Conservation (phyloP, 2,888 invertebrate species). For the Eupithecia inturbata region DNA sequence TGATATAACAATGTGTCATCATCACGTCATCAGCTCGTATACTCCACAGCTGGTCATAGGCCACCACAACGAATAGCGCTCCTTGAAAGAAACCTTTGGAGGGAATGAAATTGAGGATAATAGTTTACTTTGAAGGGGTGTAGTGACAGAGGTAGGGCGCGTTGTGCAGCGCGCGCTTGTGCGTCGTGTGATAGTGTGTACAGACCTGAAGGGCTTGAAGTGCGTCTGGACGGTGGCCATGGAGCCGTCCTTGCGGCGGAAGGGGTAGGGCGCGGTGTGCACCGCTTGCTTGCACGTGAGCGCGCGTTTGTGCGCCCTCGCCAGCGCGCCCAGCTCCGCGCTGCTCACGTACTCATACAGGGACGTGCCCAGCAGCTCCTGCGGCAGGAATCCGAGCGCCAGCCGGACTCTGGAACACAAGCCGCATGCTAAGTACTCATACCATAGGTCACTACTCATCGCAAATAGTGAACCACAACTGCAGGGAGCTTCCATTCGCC, state of each 20-base stretch:
- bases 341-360: conserved; percentile 96
- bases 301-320: conserved; percentile 92
- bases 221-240: conserved; percentile 91
- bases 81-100: too few relatives aligned
- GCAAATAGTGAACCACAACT: too few relatives aligned
- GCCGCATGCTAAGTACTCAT: not conserved
- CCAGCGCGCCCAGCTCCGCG: conserved; percentile 90
- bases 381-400: conserved; percentile 95
- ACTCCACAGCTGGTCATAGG: too few relatives aligned
- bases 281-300: conserved; percentile 86
- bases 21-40: too few relatives aligned
- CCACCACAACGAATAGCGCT: too few relatives aligned
- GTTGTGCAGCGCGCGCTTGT: conserved; percentile 86
- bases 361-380: conserved; percentile 95
- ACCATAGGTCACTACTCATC: too few relatives aligned
- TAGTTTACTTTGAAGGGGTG: too few relatives aligned
- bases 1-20: too few relatives aligned
- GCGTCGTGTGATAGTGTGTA: conserved; percentile 41
- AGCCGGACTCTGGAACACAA: conserved; percentile 90
- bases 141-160: conserved; percentile 75
- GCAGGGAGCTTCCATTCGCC: too few relatives aligned
- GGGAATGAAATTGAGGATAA: too few relatives aligned
- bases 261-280: conserved; percentile 89
- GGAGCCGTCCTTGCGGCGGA: conserved; percentile 91
- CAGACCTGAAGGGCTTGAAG: conserved; percentile 91